Percentiles rank a stretch among this genome's conserved stretches.
Evolutionary conservation across 2,888 invertebrate species (phyloP).

Genomic region (Pomacea canaliculata): DNA sequence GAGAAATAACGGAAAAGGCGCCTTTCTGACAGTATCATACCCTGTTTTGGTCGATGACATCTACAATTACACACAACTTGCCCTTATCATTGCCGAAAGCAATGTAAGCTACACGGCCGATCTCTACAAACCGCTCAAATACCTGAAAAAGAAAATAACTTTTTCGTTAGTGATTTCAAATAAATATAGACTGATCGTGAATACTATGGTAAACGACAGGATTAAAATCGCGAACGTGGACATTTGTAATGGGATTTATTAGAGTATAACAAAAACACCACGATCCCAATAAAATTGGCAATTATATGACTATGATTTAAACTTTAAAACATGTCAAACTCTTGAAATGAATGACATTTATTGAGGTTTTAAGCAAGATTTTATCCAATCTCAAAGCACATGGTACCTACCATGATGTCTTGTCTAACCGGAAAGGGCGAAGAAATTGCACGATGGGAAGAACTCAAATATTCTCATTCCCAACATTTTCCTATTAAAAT

Average conservation of each 20-base stretch:
- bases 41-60: slow-evolving; percentile 97
- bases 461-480: background rate
- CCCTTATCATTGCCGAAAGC: slow-evolving; percentile 91
- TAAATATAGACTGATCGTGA: too few species aligned
- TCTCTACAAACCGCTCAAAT: slow-evolving; percentile 82
- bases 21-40: slow-evolving; percentile 70
- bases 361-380: too few species aligned
- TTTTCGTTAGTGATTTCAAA: background rate
- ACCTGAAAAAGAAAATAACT: slow-evolving; percentile 40
- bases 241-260: too few species aligned
- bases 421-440: background rate
- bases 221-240: too few species aligned
- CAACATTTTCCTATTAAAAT: background rate
- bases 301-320: too few species aligned
- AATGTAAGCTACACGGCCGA: slow-evolving; percentile 96
- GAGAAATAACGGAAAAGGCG: too few species aligned
- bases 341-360: too few species aligned
- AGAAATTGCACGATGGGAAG: background rate
- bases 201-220: too few species aligned
- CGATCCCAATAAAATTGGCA: too few species aligned
- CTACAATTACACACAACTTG: slow-evolving; percentile 93
- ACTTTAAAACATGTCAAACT: too few species aligned
- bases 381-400: background rate
- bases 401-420: slow-evolving; percentile 7
- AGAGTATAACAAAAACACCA: too few species aligned